Percentiles rank a stretch among this genome's conserved stretches.
Conservation (phyloP, 2,113 vertebrate genomes). For the Cottus gobio region DNA sequence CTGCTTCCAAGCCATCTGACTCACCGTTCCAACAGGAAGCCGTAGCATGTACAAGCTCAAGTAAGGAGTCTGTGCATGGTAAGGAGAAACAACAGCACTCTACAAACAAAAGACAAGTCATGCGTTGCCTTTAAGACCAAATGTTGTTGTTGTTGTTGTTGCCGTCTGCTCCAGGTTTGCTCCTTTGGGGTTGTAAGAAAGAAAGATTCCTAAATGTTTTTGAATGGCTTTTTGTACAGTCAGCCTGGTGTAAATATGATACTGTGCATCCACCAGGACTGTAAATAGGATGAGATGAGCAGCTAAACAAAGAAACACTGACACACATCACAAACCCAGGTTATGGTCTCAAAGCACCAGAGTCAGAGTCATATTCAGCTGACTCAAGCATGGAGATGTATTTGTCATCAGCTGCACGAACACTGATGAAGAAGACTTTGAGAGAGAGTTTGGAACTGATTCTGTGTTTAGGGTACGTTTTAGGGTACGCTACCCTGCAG, state of each 20-base stretch:
- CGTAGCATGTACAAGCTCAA: not conserved
- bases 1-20: not conserved
- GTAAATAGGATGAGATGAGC: slow-evolving; percentile 33
- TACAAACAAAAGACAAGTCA: not conserved
- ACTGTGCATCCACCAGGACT: slow-evolving; percentile 58
- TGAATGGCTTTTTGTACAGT: slow-evolving; percentile 2
- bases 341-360: no score
- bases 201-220: not conserved
- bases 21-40: not conserved
- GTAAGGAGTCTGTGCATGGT: not conserved
- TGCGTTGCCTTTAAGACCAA: not conserved
- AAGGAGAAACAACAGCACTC: not conserved
- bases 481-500: not conserved
- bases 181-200: not conserved
- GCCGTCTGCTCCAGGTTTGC: not conserved
- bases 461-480: not conserved
- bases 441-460: no score
- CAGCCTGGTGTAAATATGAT: not conserved
- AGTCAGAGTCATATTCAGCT: no score
- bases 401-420: no score
- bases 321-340: no score
- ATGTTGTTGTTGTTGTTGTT: not conserved
- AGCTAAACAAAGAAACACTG: no score
- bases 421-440: no score
- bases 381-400: no score